Evolutionary conservation across 2,113 vertebrate species (phyloP).

Genomic region (Bos javanicus): DNA sequence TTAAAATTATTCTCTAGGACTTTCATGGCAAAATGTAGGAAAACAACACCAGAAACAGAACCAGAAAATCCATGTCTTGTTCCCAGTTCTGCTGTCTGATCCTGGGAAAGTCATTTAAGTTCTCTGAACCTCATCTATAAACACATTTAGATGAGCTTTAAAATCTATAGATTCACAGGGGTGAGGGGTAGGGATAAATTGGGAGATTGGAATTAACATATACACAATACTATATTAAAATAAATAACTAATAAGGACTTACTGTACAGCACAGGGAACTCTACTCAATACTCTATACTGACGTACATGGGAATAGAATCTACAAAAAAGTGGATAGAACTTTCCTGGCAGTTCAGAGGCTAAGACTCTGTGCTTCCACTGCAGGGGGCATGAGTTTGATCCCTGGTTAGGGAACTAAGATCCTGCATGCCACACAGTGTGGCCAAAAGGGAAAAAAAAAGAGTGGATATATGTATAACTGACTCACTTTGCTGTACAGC

Average conservation of each 20-base stretch:
- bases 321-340: neutral
- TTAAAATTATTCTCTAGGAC: neutral
- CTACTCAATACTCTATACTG: neutral
- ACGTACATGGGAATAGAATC: neutral
- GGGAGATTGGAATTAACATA: neutral
- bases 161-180: neutral
- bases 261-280: neutral
- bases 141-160: neutral
- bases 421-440: neutral
- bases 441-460: neutral
- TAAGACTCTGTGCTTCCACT: neutral
- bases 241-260: neutral
- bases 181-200: neutral
- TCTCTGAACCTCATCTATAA: neutral
- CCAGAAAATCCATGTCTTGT: neutral
- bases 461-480: neutral
- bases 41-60: neutral
- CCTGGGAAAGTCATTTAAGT: neutral
- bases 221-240: neutral
- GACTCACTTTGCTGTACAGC: neutral
- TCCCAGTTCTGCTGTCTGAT: neutral
- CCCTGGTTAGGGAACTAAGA: neutral
- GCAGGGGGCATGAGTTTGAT: neutral
- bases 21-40: conserved; percentile 1
- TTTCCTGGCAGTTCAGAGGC: neutral